Conservation (phyloP, 2,888 invertebrate species). For the Spilosoma lubricipeda region DNA sequence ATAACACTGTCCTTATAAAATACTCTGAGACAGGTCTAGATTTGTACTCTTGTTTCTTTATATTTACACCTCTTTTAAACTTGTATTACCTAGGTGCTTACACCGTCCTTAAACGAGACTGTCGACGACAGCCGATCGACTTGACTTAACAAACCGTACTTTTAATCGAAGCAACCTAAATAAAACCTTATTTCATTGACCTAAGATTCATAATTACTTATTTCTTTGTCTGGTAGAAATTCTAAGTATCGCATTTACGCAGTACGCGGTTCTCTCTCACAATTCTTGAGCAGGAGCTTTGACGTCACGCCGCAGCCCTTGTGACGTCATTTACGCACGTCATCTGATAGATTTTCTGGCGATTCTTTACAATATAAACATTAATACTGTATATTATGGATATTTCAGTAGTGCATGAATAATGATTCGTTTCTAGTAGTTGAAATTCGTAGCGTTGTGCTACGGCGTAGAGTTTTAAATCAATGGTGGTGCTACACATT, state of each 20-base stretch:
- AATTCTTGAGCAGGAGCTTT: slow-evolving; percentile 30
- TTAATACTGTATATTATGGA: slow-evolving; percentile 14
- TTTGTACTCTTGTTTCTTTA: slow-evolving; percentile 14
- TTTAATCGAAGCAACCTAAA: slow-evolving; percentile 11
- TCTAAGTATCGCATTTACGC: slow-evolving; percentile 59
- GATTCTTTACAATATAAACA: slow-evolving; percentile 29
- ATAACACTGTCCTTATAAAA: background rate
- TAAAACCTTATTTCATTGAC: background rate
- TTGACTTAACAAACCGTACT: slow-evolving; percentile 32
- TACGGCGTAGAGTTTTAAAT: slow-evolving; percentile 7
- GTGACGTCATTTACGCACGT: slow-evolving; percentile 55
- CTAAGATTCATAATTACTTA: slow-evolving; percentile 21
- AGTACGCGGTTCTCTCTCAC: slow-evolving; percentile 53
- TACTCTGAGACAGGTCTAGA: background rate
- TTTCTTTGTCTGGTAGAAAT: slow-evolving; percentile 15
- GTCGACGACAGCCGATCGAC: slow-evolving; percentile 39
- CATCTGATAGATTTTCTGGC: slow-evolving; percentile 38
- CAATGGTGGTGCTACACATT: background rate
- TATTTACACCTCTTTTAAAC: slow-evolving; percentile 21
- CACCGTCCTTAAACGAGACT: slow-evolving; percentile 29
- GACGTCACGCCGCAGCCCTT: slow-evolving; percentile 57
- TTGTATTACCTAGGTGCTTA: slow-evolving; percentile 16
- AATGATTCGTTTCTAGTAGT: background rate
- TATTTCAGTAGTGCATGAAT: background rate
- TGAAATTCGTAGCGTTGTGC: slow-evolving; percentile 4